Evolutionary conservation across 2,797 vertebrate species (phyloP).

Genomic region (Cynodonichthys magdalenae): DNA sequence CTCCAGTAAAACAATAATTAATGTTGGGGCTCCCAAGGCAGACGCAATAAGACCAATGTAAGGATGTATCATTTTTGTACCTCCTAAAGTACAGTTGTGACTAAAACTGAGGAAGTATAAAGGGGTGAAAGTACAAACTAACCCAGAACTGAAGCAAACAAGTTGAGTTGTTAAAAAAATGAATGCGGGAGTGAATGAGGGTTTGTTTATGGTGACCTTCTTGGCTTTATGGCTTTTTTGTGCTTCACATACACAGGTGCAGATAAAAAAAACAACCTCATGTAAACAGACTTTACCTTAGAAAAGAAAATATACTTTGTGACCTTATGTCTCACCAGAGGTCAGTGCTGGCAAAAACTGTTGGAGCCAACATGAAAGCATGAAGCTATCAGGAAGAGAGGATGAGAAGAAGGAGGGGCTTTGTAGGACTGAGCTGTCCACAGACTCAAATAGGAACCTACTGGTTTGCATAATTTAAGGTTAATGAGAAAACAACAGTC

Average conservation of each 20-base stretch:
- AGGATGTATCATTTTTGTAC: too few relatives aligned
- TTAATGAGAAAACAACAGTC: slow-evolving; percentile 79
- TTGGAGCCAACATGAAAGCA: slow-evolving; percentile 61
- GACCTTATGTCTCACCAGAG: slow-evolving; percentile 52
- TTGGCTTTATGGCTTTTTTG: slow-evolving; percentile 21
- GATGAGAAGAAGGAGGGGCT: background rate
- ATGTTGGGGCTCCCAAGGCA: too few relatives aligned
- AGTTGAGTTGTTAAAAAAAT: background rate
- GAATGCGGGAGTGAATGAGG: slow-evolving; percentile 10
- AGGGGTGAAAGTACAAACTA: too few relatives aligned
- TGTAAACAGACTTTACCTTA: slow-evolving; percentile 15
- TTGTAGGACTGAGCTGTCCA: slow-evolving; percentile 37
- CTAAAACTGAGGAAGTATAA: too few relatives aligned
- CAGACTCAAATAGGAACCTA: slow-evolving; percentile 61
- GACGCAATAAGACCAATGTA: too few relatives aligned
- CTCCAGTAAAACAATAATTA: too few relatives aligned
- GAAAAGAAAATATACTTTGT: slow-evolving; percentile 35
- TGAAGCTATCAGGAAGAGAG: slow-evolving; percentile 10
- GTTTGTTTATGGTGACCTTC: slow-evolving; percentile 43
- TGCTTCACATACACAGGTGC: slow-evolving; percentile 8
- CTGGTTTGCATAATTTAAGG: slow-evolving; percentile 82
- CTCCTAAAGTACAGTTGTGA: too few relatives aligned
- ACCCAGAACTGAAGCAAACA: slow-evolving; percentile 15
- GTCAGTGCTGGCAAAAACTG: slow-evolving; percentile 71
- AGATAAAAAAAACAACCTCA: slow-evolving; percentile 22